Base-by-base conservation (phyloP, 64 coral and sea anemone genomes). In the Cladopsammia gracilis region DNA sequence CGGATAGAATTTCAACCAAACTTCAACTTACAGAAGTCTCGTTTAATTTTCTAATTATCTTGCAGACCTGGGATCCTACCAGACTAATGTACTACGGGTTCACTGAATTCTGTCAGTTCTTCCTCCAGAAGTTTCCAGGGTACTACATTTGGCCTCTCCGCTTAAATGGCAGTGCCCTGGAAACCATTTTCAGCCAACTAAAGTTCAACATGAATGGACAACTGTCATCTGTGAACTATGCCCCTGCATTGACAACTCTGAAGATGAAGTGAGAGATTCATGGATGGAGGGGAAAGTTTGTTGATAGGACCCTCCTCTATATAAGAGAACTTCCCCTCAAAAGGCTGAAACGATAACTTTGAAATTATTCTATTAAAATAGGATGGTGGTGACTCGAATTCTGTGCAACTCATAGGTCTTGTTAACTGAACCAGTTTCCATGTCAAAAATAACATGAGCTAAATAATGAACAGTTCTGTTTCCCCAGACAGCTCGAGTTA, bases 91-190 rank as follows among this genome's bases (percentile, higher is more conserved):
- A 45, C 58, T 64, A 83, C 11, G 54, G 79, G 0, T 83, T 83
- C 9, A 83, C 15, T 2, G 58, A 83, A 49, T 83, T 83, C 5
- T 83, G 58, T 44, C 2, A 25, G 7, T 62, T 0, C 14, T 83
- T 83, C 24, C 25, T 83, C 13, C 4, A 62, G 12, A 83, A 12
- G 8, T 83, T 64, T 83, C 79, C 79, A 64, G 76, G 76, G 9
- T 79, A 79, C 50, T 79, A 56, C 50, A 79, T 79, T 3, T 53
- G 48, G 48, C 76, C 79, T 11, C 79, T 83, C 0, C 14, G 58
- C 25, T 47, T 83, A 11, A 83, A 83, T 83, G 79, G 59, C 10
- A 83, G 79, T 83, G 79, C 58, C 25, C 12, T 83, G 58, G 79
- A 83, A 45, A 64, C 79, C 6, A 83, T 83, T 1, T 65, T 83